Evolutionary conservation across 2,797 vertebrate species (phyloP).

Genomic region (Takifugu rubripes): DNA sequence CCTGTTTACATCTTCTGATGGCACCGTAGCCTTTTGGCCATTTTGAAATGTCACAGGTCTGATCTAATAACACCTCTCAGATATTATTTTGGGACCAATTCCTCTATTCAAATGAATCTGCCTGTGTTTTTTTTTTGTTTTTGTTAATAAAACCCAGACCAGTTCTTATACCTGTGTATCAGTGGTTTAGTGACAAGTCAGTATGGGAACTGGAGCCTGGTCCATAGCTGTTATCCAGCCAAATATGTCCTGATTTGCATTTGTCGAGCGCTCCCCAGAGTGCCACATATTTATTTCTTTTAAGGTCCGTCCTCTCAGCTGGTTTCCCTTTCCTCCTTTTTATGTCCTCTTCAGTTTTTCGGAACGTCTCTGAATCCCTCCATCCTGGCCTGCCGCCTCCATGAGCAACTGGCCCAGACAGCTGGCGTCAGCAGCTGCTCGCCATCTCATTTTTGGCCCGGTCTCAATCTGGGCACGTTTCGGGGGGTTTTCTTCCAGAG

Average conservation of each 20-base stretch:
- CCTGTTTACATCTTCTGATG: too few species aligned
- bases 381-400: conserved; percentile 25
- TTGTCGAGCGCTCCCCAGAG: background rate
- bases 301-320: background rate
- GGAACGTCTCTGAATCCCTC: conserved; percentile 37
- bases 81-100: too few species aligned
- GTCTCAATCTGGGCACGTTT: conserved; percentile 34
- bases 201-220: too few species aligned
- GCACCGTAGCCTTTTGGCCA: too few species aligned
- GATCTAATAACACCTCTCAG: too few species aligned
- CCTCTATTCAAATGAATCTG: too few species aligned
- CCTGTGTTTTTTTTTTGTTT: too few species aligned
- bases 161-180: too few species aligned
- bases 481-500: background rate
- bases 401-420: conserved; percentile 60
- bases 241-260: conserved; percentile 10
- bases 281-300: conserved; percentile 2
- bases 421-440: conserved; percentile 64
- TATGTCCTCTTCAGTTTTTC: background rate
- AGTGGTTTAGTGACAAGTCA: too few species aligned
- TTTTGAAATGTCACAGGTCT: too few species aligned
- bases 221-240: background rate
- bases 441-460: conserved; percentile 40
- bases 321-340: conserved; percentile 1
- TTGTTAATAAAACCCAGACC: too few species aligned